These are phyloP conservation scores for Steinernema hermaphroditum DNA, from an alignment of 2,888 invertebrate genomes.

Conservation along the genomic window DNA sequence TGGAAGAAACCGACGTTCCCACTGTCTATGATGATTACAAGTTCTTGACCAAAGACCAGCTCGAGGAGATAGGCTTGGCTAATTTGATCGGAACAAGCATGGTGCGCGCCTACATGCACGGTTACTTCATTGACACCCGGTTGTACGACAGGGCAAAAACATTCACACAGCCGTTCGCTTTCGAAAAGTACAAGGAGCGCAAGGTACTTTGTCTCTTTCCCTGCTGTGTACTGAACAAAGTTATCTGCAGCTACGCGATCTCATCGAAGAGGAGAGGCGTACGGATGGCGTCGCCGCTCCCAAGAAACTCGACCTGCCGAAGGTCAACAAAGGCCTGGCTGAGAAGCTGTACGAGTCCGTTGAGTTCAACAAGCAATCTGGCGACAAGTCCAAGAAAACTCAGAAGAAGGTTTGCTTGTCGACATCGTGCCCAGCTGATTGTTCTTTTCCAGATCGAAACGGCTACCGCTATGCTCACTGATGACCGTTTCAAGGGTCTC, in stretches of 20 bases:
- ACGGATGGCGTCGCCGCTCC: slow-evolving; percentile 72
- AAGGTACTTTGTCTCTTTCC: background rate
- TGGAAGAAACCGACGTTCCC: slow-evolving; percentile 82
- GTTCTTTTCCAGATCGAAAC: slow-evolving; percentile 44
- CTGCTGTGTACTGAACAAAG: slow-evolving; percentile 70
- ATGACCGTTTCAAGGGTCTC: slow-evolving; percentile 84
- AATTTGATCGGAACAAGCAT: slow-evolving; percentile 89
- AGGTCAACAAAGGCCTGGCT: slow-evolving; percentile 59
- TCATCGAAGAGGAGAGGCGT: slow-evolving; percentile 82
- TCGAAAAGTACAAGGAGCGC: slow-evolving; percentile 80
- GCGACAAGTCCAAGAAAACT: slow-evolving; percentile 30
- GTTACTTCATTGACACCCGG: slow-evolving; percentile 90
- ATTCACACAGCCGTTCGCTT: slow-evolving; percentile 90
- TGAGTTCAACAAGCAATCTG: slow-evolving; percentile 11
- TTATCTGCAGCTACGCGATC: slow-evolving; percentile 78
- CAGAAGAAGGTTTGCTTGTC: slow-evolving; percentile 43
- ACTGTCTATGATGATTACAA: slow-evolving; percentile 97
- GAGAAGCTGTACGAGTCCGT: slow-evolving; percentile 44
- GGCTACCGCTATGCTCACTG: slow-evolving; percentile 76
- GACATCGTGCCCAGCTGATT: too few species aligned
- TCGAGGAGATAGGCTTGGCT: slow-evolving; percentile 84
- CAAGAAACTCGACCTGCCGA: slow-evolving; percentile 69
- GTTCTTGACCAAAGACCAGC: slow-evolving; percentile 88
- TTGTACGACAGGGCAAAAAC: slow-evolving; percentile 79
- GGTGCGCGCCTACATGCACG: slow-evolving; percentile 95